These are phyloP conservation scores for Orius insidiosus DNA, from an alignment of 1,140 invertebrate genomes.

Conservation along the genomic window DNA sequence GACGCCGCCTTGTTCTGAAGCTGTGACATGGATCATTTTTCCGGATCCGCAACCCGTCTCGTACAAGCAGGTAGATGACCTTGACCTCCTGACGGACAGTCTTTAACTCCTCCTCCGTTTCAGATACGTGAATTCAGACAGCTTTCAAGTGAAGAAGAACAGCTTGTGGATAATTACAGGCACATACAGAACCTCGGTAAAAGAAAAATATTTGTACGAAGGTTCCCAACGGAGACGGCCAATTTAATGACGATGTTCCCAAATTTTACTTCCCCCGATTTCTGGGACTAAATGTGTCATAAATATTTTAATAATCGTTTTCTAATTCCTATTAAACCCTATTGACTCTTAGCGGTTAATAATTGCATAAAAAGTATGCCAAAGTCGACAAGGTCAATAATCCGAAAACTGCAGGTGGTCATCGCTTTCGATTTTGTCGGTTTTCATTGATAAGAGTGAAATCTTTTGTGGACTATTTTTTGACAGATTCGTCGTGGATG, in stretches of 20 bases:
- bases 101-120: background rate
- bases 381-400: too few relatives aligned
- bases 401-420: too few relatives aligned
- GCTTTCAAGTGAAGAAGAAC: constrained; percentile 5
- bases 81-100: background rate
- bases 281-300: constrained; percentile 4
- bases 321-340: too few relatives aligned
- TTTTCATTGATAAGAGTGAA: too few relatives aligned
- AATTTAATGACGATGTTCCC: background rate
- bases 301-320: too few relatives aligned
- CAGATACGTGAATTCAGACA: constrained; percentile 14
- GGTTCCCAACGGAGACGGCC: constrained; percentile 8
- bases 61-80: constrained; percentile 45
- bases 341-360: too few relatives aligned
- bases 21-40: constrained; percentile 83
- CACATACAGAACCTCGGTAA: constrained; percentile 11
- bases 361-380: too few relatives aligned
- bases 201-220: constrained; percentile 14
- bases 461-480: too few relatives aligned
- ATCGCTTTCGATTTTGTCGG: too few relatives aligned
- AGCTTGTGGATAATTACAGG: constrained; percentile 15
- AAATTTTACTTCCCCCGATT: constrained; percentile 3
- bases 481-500: too few relatives aligned
- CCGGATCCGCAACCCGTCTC: constrained; percentile 60
- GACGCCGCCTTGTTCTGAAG: constrained; percentile 82